Conservation (phyloP, 2,113 vertebrate species). For the Nymphicus hollandicus region DNA sequence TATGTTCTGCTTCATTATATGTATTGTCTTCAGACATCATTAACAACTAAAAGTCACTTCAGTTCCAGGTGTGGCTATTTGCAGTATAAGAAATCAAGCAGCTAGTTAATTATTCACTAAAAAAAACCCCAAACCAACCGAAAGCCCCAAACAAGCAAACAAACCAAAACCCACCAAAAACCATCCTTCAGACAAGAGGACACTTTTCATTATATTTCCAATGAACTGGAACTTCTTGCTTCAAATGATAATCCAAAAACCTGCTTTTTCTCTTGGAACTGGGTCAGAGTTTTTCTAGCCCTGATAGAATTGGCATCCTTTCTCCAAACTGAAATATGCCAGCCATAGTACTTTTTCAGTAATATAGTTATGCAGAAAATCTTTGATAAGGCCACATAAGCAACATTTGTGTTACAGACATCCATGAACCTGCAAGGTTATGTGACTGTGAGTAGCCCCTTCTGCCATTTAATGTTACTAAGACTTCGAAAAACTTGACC, state of each 20-base stretch:
- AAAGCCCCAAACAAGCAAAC: background rate
- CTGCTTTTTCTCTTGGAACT: constrained; percentile 61
- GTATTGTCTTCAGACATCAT: constrained; percentile 5
- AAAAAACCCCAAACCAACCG: background rate
- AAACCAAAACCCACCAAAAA: background rate
- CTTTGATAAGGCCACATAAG: constrained; percentile 31
- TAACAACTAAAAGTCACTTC: constrained; percentile 20
- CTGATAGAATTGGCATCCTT: constrained; percentile 59
- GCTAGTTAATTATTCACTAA: constrained; percentile 21
- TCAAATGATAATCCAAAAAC: constrained; percentile 39
- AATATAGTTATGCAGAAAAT: constrained; percentile 48
- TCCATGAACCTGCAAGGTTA: constrained; percentile 30
- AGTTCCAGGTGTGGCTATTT: constrained; percentile 37
- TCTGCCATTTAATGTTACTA: constrained; percentile 36
- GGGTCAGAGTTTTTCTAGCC: constrained; percentile 63
- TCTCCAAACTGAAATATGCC: constrained; percentile 47
- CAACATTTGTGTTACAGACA: background rate
- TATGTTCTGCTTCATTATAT: background rate
- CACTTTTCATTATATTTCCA: constrained; percentile 29
- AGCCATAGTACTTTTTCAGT: constrained; percentile 59
- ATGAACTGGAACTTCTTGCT: constrained; percentile 41
- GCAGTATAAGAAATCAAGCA: background rate
- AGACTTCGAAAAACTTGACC: constrained; percentile 46
- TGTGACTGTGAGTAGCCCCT: constrained; percentile 23
- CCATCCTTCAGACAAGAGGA: constrained; percentile 9